Base-by-base conservation (phyloP, 2,113 vertebrate genomes). In the Xyrauchen texanus region DNA sequence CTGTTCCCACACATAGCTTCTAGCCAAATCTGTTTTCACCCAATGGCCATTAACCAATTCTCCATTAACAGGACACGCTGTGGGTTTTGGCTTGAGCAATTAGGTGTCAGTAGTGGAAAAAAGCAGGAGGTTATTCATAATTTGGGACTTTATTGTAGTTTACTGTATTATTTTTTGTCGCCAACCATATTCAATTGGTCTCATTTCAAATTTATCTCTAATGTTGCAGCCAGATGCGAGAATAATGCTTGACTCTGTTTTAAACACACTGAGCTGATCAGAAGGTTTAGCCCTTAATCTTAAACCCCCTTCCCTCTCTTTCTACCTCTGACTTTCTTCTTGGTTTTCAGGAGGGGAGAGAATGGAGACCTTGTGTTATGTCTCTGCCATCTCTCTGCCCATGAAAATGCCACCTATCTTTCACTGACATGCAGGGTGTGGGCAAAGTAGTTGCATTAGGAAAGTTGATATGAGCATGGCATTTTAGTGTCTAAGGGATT, bases 41-140 rank as follows among this genome's bases (percentile, higher is more conserved):
- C 72, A 63, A 74, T 74, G 46, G 58, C 46, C 58, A 63, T 74
- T 74, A 74, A 63, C 58, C 58, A 74, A 74, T 63, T 74, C 72
- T 63, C 58, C 72, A 34, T 63, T 51, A 51, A 51, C 4, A 60
- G 52, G 15, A 76, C 51, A 42, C 21, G 11, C 46, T 63, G 15
- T 74, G 72, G 46, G 58, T 13, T 34, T 51, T 21, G 58, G 45
- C 58, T 45, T 62, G 45, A 11, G 21, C 4, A 51, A 63, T 11
- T 62, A 63, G 58, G 46, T 51, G 58, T 63, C n/a, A 74, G 46
- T 51, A 51, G 16, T 0, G 15, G 58, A 74, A 74, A 34, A 63
- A 63, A 63, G 15, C 47, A 74, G 58, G 71, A 74, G 46, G 58
- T 63, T 73, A 74, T 63, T 74, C 72, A 74, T 74, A 63, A 63